A percentile compares a stretch with the other conserved stretches of the same genome.
Evolutionary conservation across 1,140 invertebrate genomes (phyloP).

Genomic region (Thaumetopoea pityocampa): DNA sequence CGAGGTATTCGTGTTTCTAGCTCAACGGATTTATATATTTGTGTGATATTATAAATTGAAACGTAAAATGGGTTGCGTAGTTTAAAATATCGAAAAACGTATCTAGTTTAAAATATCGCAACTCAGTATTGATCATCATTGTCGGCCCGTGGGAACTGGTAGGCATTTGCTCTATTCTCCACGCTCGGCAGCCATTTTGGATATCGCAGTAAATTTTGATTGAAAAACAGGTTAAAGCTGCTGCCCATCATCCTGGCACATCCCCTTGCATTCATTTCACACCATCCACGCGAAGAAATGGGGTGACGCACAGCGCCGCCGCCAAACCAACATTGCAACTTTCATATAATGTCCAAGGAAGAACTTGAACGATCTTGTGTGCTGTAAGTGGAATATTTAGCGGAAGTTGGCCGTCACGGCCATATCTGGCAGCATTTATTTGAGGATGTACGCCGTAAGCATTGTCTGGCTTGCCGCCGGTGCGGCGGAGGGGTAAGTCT

Average conservation of each 20-base stretch:
- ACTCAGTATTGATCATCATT: too few relatives aligned
- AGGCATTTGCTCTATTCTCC: too few relatives aligned
- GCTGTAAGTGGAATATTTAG: constrained; percentile 29
- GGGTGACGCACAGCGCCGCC: too few relatives aligned
- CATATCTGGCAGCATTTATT: constrained; percentile 34
- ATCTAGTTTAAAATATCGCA: constrained; percentile 40
- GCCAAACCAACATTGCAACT: constrained; percentile 47
- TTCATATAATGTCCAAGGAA: constrained; percentile 39
- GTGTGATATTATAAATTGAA: constrained; percentile 39
- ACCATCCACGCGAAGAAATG: too few relatives aligned
- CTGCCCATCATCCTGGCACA: too few relatives aligned
- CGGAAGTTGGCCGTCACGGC: constrained; percentile 33
- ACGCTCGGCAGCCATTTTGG: too few relatives aligned
- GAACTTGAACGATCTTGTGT: constrained; percentile 40
- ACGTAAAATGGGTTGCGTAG: constrained; percentile 33
- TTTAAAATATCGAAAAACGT: constrained; percentile 47
- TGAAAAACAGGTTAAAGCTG: too few relatives aligned
- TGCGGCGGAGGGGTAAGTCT: constrained; percentile 23
- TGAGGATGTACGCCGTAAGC: constrained; percentile 24
- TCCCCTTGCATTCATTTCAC: too few relatives aligned
- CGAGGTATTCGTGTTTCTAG: constrained; percentile 18
- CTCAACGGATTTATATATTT: constrained; percentile 38
- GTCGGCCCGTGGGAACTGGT: too few relatives aligned
- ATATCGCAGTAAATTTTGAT: too few relatives aligned
- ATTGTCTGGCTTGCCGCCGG: constrained; percentile 26